These are phyloP conservation scores for Bubo scandiacus DNA, from an alignment of 2,113 vertebrate species.

Conservation along the genomic window DNA sequence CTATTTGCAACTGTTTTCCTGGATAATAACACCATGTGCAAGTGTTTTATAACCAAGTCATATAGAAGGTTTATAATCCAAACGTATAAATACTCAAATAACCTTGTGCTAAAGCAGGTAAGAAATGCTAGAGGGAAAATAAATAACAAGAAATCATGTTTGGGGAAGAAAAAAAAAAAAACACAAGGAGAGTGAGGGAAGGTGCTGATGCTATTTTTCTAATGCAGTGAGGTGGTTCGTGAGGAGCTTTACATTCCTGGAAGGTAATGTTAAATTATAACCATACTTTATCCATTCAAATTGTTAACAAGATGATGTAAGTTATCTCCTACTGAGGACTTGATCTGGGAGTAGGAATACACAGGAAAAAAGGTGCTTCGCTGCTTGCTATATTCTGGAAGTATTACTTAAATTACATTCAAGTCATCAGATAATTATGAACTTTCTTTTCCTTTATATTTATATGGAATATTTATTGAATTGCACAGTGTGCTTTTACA, in stretches of 20 bases:
- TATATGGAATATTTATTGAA: conserved; percentile 84
- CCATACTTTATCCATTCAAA: conserved; percentile 56
- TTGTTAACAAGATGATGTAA: conserved; percentile 50
- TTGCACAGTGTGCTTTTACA: conserved; percentile 80
- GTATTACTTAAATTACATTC: conserved; percentile 75
- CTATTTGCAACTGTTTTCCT: conserved; percentile 51
- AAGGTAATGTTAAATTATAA: conserved; percentile 47
- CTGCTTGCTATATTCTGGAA: conserved; percentile 56
- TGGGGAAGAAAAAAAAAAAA: not conserved
- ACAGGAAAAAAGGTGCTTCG: conserved; percentile 27
- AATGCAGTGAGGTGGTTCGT: conserved; percentile 1
- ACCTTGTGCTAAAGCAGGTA: conserved; percentile 21
- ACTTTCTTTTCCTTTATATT: conserved; percentile 81
- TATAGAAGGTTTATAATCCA: not conserved
- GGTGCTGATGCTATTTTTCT: not conserved
- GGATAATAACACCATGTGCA: not conserved
- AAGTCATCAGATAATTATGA: conserved; percentile 79
- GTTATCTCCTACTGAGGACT: conserved; percentile 39
- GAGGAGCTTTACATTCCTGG: conserved; percentile 33
- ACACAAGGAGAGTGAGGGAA: not conserved
- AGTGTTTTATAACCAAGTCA: not conserved
- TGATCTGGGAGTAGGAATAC: conserved; percentile 33
- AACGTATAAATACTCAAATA: conserved; percentile 17
- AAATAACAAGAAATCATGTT: not conserved
- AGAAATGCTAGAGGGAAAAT: conserved; percentile 5